A percentile compares a stretch with the other conserved stretches of the same genome.
phyloP scores from a whole-genome alignment of 2,797 vertebrate species.

The Amblyraja radiata region DNA sequence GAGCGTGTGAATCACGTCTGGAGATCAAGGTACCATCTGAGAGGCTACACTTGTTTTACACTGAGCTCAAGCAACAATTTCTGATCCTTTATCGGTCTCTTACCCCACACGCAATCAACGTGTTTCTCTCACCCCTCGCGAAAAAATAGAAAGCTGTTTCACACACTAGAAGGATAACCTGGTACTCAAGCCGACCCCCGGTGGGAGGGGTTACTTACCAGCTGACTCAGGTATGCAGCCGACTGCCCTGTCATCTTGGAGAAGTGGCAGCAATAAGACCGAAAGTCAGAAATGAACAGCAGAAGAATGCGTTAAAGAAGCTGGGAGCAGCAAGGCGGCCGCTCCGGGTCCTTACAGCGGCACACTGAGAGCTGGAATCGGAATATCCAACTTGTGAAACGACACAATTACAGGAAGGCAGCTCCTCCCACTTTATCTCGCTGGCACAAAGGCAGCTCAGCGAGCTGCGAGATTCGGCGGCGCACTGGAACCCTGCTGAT shows the following conservation, averaged over 20 bases:
- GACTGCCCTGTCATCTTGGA: slow-evolving; percentile 51
- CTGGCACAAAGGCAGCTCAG: slow-evolving; percentile 5
- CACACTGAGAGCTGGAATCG: not conserved
- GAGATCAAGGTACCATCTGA: not conserved
- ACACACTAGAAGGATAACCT: not conserved
- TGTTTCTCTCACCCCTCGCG: not conserved
- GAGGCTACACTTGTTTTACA: not conserved
- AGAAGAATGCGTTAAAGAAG: not conserved
- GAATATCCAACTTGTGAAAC: slow-evolving; percentile 15
- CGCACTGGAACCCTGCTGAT: not conserved
- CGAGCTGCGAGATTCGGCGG: slow-evolving; percentile 1
- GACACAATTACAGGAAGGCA: slow-evolving; percentile 76
- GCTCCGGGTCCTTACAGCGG: not conserved
- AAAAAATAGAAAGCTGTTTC: not conserved
- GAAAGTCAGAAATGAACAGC: slow-evolving; percentile 39
- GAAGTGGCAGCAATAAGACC: slow-evolving; percentile 40
- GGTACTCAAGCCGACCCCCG: not conserved
- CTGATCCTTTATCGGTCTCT: not conserved
- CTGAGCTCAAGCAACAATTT: not conserved
- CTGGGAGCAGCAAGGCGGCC: not conserved
- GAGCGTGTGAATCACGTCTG: not conserved
- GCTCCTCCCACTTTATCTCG: slow-evolving; percentile 61
- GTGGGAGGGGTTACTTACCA: slow-evolving; percentile 46
- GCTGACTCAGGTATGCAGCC: slow-evolving; percentile 52
- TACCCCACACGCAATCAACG: not conserved